phyloP scores from a whole-genome alignment of 2,888 invertebrate species.

The Alloplasta piceator region DNA sequence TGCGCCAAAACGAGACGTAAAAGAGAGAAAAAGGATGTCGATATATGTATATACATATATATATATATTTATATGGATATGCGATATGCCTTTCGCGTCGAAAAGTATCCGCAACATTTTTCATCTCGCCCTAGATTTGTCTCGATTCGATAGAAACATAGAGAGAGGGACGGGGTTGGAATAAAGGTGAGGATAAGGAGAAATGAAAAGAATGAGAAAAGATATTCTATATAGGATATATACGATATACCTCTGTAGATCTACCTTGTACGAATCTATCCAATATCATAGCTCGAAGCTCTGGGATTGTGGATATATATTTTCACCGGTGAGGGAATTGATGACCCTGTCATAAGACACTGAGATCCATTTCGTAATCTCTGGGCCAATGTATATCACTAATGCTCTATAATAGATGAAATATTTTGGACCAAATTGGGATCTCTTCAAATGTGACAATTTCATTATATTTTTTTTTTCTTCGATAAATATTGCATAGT shows the following conservation, averaged over 20 bases:
- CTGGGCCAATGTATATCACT: slow-evolving; percentile 24
- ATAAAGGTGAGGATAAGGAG: slow-evolving; percentile 24
- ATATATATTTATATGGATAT: neutral
- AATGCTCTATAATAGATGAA: no score
- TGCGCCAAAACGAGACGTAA: slow-evolving; percentile 39
- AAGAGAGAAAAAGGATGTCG: slow-evolving; percentile 16
- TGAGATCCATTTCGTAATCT: slow-evolving; percentile 51
- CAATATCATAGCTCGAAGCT: slow-evolving; percentile 12
- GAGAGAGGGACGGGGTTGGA: neutral
- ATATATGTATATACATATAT: neutral
- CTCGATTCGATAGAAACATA: slow-evolving; percentile 56
- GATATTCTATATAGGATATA: neutral
- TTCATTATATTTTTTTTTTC: no score
- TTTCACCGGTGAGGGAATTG: slow-evolving; percentile 42
- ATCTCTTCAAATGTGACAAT: no score
- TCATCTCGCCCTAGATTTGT: slow-evolving; percentile 65
- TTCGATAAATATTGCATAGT: no score
- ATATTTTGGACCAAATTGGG: no score
- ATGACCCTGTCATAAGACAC: slow-evolving; percentile 56
- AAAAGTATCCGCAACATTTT: slow-evolving; percentile 61
- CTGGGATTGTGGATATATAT: neutral
- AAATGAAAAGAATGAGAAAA: slow-evolving; percentile 6
- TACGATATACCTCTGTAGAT: slow-evolving; percentile 3
- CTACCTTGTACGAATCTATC: neutral
- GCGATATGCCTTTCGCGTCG: slow-evolving; percentile 33